Evolutionary conservation across 64 coral and sea anemone genomes (phyloP), one percentile per base, ranked within the genome.

Genomic region (Acropora yongei): DNA sequence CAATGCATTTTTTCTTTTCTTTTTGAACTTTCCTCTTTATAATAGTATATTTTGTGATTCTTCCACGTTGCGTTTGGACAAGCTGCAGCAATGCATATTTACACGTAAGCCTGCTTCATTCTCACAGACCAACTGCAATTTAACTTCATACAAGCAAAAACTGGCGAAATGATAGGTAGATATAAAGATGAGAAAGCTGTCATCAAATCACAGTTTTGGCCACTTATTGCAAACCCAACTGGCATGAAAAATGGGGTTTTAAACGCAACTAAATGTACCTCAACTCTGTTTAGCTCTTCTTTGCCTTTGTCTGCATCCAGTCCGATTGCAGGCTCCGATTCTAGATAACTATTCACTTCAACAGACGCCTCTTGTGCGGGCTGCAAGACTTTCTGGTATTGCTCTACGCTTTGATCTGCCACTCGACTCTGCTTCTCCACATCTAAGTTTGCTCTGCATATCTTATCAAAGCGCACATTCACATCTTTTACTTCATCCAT

Each of bases 381-480:
- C 9, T 97, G 83, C 48, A 97, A 80, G 47, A 92, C 95, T 57
- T 78, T 93, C 18, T 94, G 95, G 78, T 97, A 97, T 76, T 80
- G 74, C 44, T 68, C 92, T 11, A 97, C 74, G 41, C 76, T 97
- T 50, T 97, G 95, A 16, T 97, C 95, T 5, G 81, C 65, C 6
- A 97, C 83, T 30, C 88, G 80, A 10, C 77, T 93, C 68, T 93
- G 91, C 71, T 89, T 96, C 40, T 96, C 95, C 2, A 90, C 40
- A 76, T 93, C 79, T 65, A 97, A 93, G 77, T 94, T 97, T 41
- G 88, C 95, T 68, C 84, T 88, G 19, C 69, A 81, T 1, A 97
- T 77, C 57, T 91, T 97, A 41, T 97, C 92, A 42, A 91, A 97
- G 40, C 95, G 95, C 8, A 43, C 80, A 40, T 87, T 91, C 13